phyloP scores from a whole-genome alignment of 2,113 vertebrate genomes.

The Eleginops maclovinus region DNA sequence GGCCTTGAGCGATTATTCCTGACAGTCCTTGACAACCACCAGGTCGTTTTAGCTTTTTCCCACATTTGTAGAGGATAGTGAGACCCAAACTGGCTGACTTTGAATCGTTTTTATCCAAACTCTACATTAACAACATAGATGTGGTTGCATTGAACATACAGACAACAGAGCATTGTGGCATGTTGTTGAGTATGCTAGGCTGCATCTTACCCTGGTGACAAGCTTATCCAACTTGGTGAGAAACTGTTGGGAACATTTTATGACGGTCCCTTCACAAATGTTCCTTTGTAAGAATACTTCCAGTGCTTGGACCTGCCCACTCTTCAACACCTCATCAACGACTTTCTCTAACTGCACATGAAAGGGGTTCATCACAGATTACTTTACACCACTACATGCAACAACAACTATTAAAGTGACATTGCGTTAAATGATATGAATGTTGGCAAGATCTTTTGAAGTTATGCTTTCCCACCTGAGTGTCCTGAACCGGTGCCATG shows the following conservation, averaged over 20 bases:
- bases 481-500: constrained; percentile 62
- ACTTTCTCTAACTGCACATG: constrained; percentile 87
- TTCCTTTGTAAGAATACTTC: constrained; percentile 84
- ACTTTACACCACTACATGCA: background rate
- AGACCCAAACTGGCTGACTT: constrained; percentile 83
- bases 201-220: constrained; percentile 85
- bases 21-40: constrained; percentile 84
- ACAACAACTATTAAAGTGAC: background rate
- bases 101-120: constrained; percentile 84
- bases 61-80: constrained; percentile 85
- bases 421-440: background rate
- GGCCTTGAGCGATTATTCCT: constrained; percentile 85
- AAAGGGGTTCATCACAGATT: constrained; percentile 25
- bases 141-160: background rate
- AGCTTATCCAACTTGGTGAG: constrained; percentile 90
- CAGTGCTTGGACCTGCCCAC: constrained; percentile 82
- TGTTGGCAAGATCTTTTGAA: background rate
- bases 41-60: constrained; percentile 83
- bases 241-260: constrained; percentile 91
- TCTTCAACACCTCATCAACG: constrained; percentile 87
- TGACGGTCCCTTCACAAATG: constrained; percentile 64
- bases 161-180: background rate
- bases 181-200: background rate
- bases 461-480: constrained; percentile 59
- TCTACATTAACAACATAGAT: constrained; percentile 77